These are phyloP conservation scores for Apus apus DNA, from an alignment of 2,113 vertebrate species.

Conservation along the genomic window DNA sequence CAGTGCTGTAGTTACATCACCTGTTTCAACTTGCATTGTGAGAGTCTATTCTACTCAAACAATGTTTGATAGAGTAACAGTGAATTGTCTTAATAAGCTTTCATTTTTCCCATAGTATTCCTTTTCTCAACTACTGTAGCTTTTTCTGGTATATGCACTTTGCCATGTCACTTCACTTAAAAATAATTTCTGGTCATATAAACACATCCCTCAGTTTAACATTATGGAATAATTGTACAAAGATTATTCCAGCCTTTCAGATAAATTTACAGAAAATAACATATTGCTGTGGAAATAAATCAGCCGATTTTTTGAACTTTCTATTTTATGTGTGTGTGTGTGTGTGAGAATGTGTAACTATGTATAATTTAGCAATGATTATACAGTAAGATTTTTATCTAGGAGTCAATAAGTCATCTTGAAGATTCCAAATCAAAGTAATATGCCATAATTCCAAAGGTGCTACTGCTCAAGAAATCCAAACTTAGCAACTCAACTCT, in stretches of 20 bases:
- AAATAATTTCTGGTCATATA: not conserved
- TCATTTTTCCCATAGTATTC: not conserved
- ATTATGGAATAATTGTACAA: not conserved
- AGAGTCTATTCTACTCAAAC: not conserved
- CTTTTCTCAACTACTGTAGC: not conserved
- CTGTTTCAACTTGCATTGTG: not conserved
- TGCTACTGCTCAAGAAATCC: conserved; percentile 43
- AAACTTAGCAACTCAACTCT: conserved; percentile 55
- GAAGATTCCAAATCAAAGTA: conserved; percentile 19
- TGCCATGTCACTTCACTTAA: not conserved
- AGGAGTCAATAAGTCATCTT: conserved; percentile 19
- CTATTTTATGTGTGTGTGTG: not conserved
- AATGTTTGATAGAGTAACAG: not conserved
- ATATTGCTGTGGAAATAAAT: not conserved
- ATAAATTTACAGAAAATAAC: not conserved
- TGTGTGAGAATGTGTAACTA: not conserved
- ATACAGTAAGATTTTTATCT: conserved; percentile 6
- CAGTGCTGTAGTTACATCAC: not conserved
- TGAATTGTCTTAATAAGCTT: not conserved
- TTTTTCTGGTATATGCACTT: not conserved
- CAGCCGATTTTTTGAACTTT: not conserved
- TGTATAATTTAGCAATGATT: not conserved
- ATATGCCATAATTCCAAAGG: not conserved
- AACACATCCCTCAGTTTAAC: not conserved
- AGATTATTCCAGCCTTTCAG: not conserved